Evolutionary conservation across 2,797 vertebrate genomes (phyloP), one percentile per base, ranked within the genome.

Genomic region (Macroramphosus scolopax): DNA sequence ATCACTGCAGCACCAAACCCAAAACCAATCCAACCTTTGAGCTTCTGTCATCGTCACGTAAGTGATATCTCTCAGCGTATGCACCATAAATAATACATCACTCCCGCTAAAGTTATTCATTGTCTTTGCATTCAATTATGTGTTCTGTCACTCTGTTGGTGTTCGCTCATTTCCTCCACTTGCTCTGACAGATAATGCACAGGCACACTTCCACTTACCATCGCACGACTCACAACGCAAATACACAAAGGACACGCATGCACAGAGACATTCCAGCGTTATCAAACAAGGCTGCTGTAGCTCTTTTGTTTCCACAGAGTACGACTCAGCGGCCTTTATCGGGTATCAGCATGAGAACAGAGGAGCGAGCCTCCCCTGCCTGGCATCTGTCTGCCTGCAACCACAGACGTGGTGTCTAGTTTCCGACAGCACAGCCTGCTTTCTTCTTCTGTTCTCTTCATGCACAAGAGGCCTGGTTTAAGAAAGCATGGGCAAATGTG

Each of bases 41-140:
- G 61, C 59, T 40, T 20, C 26, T 47, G 55, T 62, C 59, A 20
- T 30, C 17, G 62, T 45, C 47, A 5, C 63, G 78, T 74, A 80
- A 81, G 66, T 11, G 71, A 83, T 80, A 80, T 44, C 74, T 47
- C 12, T 36, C 55, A 58, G 17, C 58, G 50, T 13, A 20, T 51
- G 55, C 46, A 40, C 46, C 45, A 80, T 86, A 55, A 81, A 84
- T 82, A 81, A 87, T 82, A 65, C 75, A 82, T 22, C 41, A n/a
- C 30, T 43, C 51, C 51, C 53, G 30, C 49, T 36, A 3, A 61
- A 46, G 46, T 38, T 63, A 58, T 69, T 55, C 51, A 45, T 34
- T 5, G 5, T 60, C 44, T 29, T 30, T 36, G 22, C 33, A 28
- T 43, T 61, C 0, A 20, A 5, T 46, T 41, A 15, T 42, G 12